A percentile compares a stretch with the other conserved stretches of the same genome.
phyloP scores from a whole-genome alignment of 2,797 vertebrate genomes.

The Mareca strepera region DNA sequence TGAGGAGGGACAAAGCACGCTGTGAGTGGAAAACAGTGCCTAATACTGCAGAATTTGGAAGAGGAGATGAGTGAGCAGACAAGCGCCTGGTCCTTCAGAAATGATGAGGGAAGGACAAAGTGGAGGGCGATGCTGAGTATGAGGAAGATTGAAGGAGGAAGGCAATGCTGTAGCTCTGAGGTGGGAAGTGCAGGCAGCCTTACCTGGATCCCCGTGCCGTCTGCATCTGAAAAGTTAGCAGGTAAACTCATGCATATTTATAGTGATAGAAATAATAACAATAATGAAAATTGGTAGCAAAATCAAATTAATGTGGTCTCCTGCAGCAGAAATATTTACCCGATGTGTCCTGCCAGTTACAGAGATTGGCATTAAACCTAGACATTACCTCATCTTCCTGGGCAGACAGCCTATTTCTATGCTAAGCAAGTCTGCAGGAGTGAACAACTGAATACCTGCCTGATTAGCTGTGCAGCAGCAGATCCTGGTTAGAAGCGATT shows the following conservation, averaged over 20 bases:
- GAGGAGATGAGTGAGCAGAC: neutral
- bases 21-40: neutral
- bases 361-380: constrained; percentile 98
- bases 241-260: constrained; percentile 72
- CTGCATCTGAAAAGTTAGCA: constrained; percentile 19
- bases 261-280: constrained; percentile 71
- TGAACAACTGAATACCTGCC: constrained; percentile 92
- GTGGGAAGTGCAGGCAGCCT: neutral
- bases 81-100: neutral
- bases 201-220: constrained; percentile 20
- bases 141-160: neutral
- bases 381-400: constrained; percentile 99
- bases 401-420: constrained; percentile 96
- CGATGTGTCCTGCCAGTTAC: constrained; percentile 87
- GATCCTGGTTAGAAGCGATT: constrained; percentile 75
- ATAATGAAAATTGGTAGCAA: constrained; percentile 73
- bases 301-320: constrained; percentile 77
- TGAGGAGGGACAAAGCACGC: neutral
- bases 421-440: constrained; percentile 93
- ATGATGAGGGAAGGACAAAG: neutral
- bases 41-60: neutral
- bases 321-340: constrained; percentile 82
- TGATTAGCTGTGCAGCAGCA: constrained; percentile 84
- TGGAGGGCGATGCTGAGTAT: neutral
- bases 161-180: neutral